Conservation (phyloP, 2,888 invertebrate genomes). For the Pocota personata region DNA sequence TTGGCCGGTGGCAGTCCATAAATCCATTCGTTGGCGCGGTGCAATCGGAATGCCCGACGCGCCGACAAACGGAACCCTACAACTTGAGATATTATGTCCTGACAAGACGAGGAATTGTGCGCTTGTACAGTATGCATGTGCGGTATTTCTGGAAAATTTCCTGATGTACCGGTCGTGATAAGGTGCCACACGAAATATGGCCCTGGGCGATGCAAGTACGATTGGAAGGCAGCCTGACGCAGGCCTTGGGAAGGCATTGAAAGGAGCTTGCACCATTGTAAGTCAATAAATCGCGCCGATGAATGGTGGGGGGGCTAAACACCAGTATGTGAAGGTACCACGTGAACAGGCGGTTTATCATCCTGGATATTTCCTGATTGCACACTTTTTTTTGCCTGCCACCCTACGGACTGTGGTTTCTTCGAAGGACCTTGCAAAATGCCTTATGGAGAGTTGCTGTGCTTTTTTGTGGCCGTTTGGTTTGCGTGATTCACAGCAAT, state of each 20-base stretch:
- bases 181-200: slow-evolving; percentile 67
- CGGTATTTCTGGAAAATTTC: slow-evolving; percentile 70
- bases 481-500: slow-evolving; percentile 66
- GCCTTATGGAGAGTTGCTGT: not conserved
- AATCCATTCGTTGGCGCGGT: slow-evolving; percentile 57
- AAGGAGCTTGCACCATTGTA: slow-evolving; percentile 65
- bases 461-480: slow-evolving; percentile 22
- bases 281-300: slow-evolving; percentile 70
- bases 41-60: slow-evolving; percentile 49
- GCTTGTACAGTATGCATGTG: slow-evolving; percentile 39
- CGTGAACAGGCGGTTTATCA: slow-evolving; percentile 74
- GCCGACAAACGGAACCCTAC: slow-evolving; percentile 67
- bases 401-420: not conserved
- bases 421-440: slow-evolving; percentile 26
- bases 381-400: slow-evolving; percentile 34
- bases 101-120: slow-evolving; percentile 63
- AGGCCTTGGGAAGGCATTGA: slow-evolving; percentile 66
- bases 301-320: slow-evolving; percentile 34
- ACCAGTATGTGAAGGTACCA: slow-evolving; percentile 60
- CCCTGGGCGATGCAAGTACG: slow-evolving; percentile 61
- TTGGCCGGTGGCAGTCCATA: slow-evolving; percentile 70
- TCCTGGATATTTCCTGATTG: slow-evolving; percentile 73
- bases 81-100: slow-evolving; percentile 73
- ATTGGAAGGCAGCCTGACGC: slow-evolving; percentile 65
- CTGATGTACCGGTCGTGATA: slow-evolving; percentile 68